These are phyloP conservation scores for Corythoichthys intestinalis DNA, from an alignment of 2,113 vertebrate species.

Conservation along the genomic window DNA sequence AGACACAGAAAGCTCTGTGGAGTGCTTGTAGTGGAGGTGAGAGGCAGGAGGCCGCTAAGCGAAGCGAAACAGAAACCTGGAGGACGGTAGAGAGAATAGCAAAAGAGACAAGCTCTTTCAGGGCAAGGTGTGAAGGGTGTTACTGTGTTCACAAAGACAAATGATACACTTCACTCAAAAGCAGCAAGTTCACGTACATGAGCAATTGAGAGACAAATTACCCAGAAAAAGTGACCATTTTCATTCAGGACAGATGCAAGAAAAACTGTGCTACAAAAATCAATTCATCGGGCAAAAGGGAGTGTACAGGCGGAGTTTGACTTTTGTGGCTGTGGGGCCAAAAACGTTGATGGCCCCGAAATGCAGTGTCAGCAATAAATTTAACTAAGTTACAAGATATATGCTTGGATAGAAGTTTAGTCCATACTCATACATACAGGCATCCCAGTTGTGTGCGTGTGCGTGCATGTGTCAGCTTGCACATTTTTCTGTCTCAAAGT, in stretches of 20 bases:
- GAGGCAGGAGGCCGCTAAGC: slow-evolving; percentile 10
- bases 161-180: background rate
- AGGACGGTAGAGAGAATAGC: slow-evolving; percentile 10
- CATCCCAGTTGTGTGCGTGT: too few relatives aligned
- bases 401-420: too few relatives aligned
- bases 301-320: too few relatives aligned
- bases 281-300: background rate
- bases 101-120: background rate
- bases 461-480: too few relatives aligned
- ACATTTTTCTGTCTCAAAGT: too few relatives aligned
- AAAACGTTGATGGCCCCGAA: too few relatives aligned
- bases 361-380: too few relatives aligned
- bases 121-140: background rate
- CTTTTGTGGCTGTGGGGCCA: too few relatives aligned
- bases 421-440: too few relatives aligned
- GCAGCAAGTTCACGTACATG: background rate
- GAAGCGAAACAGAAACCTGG: slow-evolving; percentile 8
- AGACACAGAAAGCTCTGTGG: background rate
- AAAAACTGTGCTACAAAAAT: background rate
- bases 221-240: background rate
- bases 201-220: too few relatives aligned
- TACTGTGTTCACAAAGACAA: background rate
- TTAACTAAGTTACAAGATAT: too few relatives aligned
- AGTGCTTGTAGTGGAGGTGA: slow-evolving; percentile 4
- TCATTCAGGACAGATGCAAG: background rate